These are phyloP conservation scores for Gallinago solitaria DNA, from an alignment of 2,797 vertebrate genomes.

Conservation along the genomic window DNA sequence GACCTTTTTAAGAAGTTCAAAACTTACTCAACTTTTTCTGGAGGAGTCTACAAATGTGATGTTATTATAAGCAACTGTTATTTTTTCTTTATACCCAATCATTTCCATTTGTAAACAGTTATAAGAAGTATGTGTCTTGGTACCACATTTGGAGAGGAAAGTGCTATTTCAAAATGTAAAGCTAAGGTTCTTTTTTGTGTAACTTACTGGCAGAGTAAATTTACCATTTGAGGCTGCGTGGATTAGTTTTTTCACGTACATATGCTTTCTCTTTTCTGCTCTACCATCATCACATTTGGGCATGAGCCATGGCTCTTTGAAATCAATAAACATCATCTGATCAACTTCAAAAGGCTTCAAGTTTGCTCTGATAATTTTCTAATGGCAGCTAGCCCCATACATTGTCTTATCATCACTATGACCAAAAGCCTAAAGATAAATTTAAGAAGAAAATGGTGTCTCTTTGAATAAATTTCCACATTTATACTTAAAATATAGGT, in stretches of 20 bases:
- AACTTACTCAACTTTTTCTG: not conserved
- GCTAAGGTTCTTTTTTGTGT: not conserved
- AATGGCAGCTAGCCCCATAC: not conserved
- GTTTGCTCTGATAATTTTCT: not conserved
- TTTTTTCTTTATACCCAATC: not conserved
- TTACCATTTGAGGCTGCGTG: not conserved
- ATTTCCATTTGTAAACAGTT: constrained; percentile 16
- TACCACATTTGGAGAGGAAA: not conserved
- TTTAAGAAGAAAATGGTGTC: not conserved
- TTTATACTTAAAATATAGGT: not conserved
- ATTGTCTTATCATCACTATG: not conserved
- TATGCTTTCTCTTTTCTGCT: constrained; percentile 3
- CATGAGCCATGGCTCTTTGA: not conserved
- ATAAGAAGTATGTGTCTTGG: not conserved
- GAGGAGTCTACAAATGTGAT: not conserved
- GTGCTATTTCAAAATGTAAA: constrained; percentile 5
- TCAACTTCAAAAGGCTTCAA: constrained; percentile 8
- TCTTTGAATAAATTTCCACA: not conserved
- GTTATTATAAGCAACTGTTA: not conserved
- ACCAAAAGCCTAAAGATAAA: not conserved
- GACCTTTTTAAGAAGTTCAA: not conserved
- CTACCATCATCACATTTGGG: not conserved
- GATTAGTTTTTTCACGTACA: not conserved
- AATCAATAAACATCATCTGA: not conserved
- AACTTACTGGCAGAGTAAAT: not conserved